Base-by-base conservation (phyloP, 2,113 vertebrate genomes). In the Neomonachus schauinslandi region DNA sequence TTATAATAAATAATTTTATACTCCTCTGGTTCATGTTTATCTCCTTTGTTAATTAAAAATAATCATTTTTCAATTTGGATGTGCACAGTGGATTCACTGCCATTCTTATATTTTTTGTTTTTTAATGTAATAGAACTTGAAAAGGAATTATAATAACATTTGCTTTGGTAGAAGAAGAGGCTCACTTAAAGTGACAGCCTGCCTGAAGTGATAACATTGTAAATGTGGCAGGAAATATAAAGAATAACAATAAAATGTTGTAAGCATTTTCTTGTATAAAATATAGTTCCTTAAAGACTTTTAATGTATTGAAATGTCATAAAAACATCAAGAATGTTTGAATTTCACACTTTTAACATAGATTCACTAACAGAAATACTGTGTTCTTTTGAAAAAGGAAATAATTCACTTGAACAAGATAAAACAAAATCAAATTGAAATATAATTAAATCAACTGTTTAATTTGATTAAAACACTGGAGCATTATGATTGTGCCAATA, bases 1-100 rank as follows among this genome's bases (percentile, higher is more conserved):
- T 71, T 96, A 63, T 91, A 53, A 90, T 49, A 92, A 90, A 71
- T 33, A 96, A 57, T 87, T 63, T 81, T 90, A 33, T 81, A 74
- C 24, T 65, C 74, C 36, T 77, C 61, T 63, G 33, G 39, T 83
- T 85, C 5, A 51, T 89, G 24, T 79, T 81, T 81, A 61, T 77
- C 55, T 65, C 10, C 55, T 81, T 65, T 74, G 51, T 65, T 81
- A 94, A 87, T 67, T 65, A 91, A 86, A 79, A 89, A 55, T 87
- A 93, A 39, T 94, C 36, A 31, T 63, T 80, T 93, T 80, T 86
- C 42, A 80, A 28, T 85, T 89, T 93, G 22, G 61, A 19, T 72
- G 28, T 84, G 26, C 9, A 88, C 33, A 84, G 19, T 71, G 57
- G 71, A 87, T 76, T 79, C 22, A 46, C 71, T 79, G 86, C 49